These are phyloP conservation scores for Peromyscus maniculatus DNA, from an alignment of 2,113 vertebrate genomes.

Conservation along the genomic window DNA sequence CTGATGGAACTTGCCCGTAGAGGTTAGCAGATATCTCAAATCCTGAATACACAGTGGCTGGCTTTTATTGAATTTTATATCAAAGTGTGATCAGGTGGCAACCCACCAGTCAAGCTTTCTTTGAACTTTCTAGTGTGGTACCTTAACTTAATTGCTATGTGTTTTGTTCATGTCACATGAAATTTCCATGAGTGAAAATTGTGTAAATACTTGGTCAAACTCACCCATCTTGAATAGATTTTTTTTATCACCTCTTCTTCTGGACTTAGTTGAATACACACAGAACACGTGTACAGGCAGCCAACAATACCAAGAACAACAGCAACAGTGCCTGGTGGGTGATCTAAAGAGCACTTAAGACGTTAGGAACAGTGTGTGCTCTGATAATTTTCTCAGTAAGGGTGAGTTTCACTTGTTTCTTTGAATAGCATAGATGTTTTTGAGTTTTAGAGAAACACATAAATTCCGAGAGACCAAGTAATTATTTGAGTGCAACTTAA, in stretches of 20 bases:
- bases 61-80: not conserved
- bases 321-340: too few relatives aligned
- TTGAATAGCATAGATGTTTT: not conserved
- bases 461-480: not conserved
- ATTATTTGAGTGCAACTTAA: not conserved
- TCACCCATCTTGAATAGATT: not conserved
- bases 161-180: not conserved
- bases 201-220: not conserved
- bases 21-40: not conserved
- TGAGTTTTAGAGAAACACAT: slow-evolving; percentile 21
- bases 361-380: not conserved
- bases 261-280: not conserved
- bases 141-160: not conserved
- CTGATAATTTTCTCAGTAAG: not conserved
- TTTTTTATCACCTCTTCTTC: not conserved
- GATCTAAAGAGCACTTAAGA: not conserved
- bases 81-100: not conserved
- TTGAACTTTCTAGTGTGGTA: not conserved
- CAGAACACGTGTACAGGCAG: not conserved
- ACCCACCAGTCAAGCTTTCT: not conserved
- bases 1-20: not conserved
- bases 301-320: not conserved
- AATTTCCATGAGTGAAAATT: not conserved
- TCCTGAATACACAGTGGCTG: slow-evolving; percentile 14
- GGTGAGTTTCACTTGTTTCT: not conserved